phyloP scores from a whole-genome alignment of 2,888 invertebrate species.

The Pachycephus smyrnensis region DNA sequence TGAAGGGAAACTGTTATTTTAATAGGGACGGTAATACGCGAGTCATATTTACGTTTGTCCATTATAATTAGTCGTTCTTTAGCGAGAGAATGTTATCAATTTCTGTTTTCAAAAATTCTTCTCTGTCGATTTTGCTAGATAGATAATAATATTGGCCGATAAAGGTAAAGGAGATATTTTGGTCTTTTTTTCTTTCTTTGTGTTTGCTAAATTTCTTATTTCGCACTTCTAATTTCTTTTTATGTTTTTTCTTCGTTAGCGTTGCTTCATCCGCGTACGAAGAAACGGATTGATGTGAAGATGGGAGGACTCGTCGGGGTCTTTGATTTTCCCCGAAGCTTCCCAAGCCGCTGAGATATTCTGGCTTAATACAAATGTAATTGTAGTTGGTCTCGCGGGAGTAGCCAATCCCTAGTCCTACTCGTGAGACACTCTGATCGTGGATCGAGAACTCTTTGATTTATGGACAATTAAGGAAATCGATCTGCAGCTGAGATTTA shows the following conservation, averaged over 20 bases:
- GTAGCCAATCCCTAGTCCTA: not conserved
- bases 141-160: too few species aligned
- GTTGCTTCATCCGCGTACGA: not conserved
- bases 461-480: not conserved
- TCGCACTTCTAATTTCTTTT: not conserved
- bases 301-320: not conserved
- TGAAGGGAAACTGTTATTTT: constrained; percentile 1
- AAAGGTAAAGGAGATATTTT: too few species aligned
- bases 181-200: not conserved
- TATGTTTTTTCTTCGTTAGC: not conserved
- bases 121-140: too few species aligned
- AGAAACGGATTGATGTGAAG: not conserved
- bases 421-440: not conserved
- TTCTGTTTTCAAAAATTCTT: too few species aligned
- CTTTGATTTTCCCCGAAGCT: not conserved
- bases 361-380: not conserved
- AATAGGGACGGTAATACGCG: not conserved
- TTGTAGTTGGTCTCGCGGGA: not conserved
- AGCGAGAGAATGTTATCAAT: not conserved
- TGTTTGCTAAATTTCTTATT: not conserved
- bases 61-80: not conserved
- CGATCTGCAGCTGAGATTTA: not conserved
- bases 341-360: not conserved
- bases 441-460: not conserved
- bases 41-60: not conserved